Percentiles rank a stretch among this genome's conserved stretches.
Evolutionary conservation across 2,797 vertebrate genomes (phyloP).

Genomic region (Meda fulgida): DNA sequence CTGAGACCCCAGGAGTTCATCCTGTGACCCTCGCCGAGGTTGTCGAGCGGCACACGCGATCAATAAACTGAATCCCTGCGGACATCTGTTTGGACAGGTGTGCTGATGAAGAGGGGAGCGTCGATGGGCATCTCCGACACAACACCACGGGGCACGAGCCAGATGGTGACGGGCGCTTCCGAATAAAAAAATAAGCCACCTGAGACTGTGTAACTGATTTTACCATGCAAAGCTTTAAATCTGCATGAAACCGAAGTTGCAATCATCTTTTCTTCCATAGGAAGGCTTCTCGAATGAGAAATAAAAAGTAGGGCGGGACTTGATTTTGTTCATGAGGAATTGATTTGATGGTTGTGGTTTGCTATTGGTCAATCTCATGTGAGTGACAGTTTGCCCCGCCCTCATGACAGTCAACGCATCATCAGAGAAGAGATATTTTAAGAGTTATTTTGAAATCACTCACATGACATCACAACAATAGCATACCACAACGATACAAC

Average conservation of each 20-base stretch:
- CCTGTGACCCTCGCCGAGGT: slow-evolving; percentile 44
- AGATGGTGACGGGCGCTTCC: slow-evolving; percentile 52
- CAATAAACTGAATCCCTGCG: slow-evolving; percentile 67
- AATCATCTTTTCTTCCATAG: background rate
- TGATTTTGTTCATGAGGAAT: background rate
- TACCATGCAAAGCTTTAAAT: background rate
- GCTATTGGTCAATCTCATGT: background rate
- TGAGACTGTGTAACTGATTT: background rate
- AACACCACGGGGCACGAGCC: background rate
- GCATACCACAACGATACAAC: too few species aligned
- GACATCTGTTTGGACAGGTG: slow-evolving; percentile 87
- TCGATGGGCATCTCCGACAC: slow-evolving; percentile 4
- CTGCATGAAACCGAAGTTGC: background rate
- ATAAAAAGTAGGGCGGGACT: background rate
- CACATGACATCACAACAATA: background rate
- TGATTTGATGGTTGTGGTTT: background rate
- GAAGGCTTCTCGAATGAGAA: background rate
- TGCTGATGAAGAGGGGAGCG: slow-evolving; percentile 77
- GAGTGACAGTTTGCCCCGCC: background rate
- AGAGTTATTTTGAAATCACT: background rate
- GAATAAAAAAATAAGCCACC: slow-evolving; percentile 2
- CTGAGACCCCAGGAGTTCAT: slow-evolving; percentile 36
- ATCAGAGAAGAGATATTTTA: background rate
- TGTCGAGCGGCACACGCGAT: slow-evolving; percentile 59
- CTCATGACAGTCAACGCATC: background rate